Percentiles rank a stretch among this genome's conserved stretches.
phyloP scores from a whole-genome alignment of 2,797 vertebrate genomes.

The Champsocephalus esox region DNA sequence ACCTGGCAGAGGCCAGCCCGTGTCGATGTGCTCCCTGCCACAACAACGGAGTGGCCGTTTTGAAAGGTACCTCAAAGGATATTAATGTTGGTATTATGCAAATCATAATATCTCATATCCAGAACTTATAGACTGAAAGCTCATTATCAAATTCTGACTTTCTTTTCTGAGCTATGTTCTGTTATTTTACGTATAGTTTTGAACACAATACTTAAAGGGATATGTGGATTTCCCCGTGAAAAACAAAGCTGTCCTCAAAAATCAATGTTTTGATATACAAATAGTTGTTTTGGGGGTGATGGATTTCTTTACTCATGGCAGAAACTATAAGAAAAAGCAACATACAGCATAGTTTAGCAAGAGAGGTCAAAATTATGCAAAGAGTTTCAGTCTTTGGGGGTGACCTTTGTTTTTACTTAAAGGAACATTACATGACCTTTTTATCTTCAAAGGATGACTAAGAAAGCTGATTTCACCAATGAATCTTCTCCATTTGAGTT shows the following conservation, averaged over 20 bases:
- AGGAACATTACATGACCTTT: neutral
- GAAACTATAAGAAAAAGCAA: no score
- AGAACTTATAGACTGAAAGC: neutral
- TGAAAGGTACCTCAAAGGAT: constrained; percentile 85
- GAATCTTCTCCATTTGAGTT: neutral
- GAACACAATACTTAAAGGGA: neutral
- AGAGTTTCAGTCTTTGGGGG: no score
- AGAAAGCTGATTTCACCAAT: neutral
- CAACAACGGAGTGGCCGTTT: constrained; percentile 89
- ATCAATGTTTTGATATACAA: no score
- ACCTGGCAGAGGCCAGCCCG: constrained; percentile 86
- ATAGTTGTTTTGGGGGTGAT: no score
- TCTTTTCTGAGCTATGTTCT: neutral
- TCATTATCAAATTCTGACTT: neutral
- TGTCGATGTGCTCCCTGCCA: constrained; percentile 91
- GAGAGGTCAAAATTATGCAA: no score
- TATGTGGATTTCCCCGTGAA: no score
- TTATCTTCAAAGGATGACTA: neutral
- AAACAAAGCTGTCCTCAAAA: no score
- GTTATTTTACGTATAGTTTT: neutral
- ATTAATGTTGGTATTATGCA: neutral
- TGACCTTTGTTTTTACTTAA: neutral
- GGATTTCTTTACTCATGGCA: no score
- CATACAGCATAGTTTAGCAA: no score
- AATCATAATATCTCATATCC: no score